phyloP scores from a whole-genome alignment of 2,888 invertebrate genomes.

The Matsumyia berberina region DNA sequence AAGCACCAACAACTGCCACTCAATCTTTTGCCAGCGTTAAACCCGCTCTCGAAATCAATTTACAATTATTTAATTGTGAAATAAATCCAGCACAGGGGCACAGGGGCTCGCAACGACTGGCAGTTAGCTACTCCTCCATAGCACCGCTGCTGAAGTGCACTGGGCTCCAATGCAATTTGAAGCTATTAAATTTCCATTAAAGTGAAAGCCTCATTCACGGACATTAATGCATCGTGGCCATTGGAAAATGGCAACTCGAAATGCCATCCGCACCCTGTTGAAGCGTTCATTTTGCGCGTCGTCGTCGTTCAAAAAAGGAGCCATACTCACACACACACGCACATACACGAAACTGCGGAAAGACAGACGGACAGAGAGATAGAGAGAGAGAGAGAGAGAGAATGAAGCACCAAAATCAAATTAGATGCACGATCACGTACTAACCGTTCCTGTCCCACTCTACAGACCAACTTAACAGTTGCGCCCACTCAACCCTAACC shows the following conservation, averaged over 20 bases:
- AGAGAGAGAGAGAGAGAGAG: slow-evolving; percentile 46
- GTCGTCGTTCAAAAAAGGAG: slow-evolving; percentile 32
- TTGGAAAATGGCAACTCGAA: slow-evolving; percentile 73
- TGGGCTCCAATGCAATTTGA: slow-evolving; percentile 68
- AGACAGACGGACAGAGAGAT: too few relatives aligned
- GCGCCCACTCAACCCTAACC: slow-evolving; percentile 10
- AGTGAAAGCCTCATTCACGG: slow-evolving; percentile 75
- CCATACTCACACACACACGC: slow-evolving; percentile 23
- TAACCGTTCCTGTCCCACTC: slow-evolving; percentile 50
- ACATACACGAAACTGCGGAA: too few relatives aligned
- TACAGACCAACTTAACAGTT: slow-evolving; percentile 43
- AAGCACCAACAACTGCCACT: slow-evolving; percentile 36
- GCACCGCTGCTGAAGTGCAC: background rate
- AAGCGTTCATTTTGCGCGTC: slow-evolving; percentile 51
- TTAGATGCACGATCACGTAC: slow-evolving; percentile 76
- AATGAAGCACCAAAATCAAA: slow-evolving; percentile 63
- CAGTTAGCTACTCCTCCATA: slow-evolving; percentile 43
- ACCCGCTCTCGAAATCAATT: slow-evolving; percentile 65
- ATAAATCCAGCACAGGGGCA: slow-evolving; percentile 50
- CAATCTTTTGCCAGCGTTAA: slow-evolving; percentile 28
- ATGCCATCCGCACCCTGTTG: slow-evolving; percentile 71
- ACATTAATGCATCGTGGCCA: slow-evolving; percentile 74
- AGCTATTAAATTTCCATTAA: slow-evolving; percentile 76
- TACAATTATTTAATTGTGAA: slow-evolving; percentile 68
- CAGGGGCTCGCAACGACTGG: background rate